Conservation (phyloP, 2,888 invertebrate genomes). For the Nomada fabriciana region DNA sequence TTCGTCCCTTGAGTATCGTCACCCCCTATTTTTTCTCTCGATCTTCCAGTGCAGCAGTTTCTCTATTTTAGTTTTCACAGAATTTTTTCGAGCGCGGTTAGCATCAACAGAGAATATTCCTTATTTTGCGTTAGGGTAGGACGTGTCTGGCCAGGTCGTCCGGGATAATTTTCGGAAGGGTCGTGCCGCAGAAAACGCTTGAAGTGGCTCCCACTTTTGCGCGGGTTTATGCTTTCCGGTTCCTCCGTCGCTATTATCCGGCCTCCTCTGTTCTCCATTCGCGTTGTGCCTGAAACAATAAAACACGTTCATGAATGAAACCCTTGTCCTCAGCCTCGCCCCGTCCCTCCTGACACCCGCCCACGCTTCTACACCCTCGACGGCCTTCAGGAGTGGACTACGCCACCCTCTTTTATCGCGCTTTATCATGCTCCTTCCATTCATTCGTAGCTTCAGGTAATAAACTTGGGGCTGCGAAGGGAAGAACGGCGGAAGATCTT, state of each 20-base stretch:
- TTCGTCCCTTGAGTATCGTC: not conserved
- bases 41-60: too few species aligned
- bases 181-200: constrained; percentile 71
- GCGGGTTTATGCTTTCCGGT: constrained; percentile 82
- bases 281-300: constrained; percentile 81
- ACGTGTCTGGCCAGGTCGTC: constrained; percentile 45
- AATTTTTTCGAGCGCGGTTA: constrained; percentile 9
- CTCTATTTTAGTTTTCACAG: not conserved
- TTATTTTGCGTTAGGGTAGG: constrained; percentile 55
- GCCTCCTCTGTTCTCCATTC: constrained; percentile 75
- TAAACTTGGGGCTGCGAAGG: constrained; percentile 68
- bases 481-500: constrained; percentile 64
- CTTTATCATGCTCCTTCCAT: constrained; percentile 77
- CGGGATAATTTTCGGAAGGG: constrained; percentile 68
- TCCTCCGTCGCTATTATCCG: constrained; percentile 79
- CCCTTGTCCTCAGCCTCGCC: constrained; percentile 68
- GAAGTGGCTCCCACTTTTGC: constrained; percentile 77
- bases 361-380: constrained; percentile 54
- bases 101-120: constrained; percentile 8
- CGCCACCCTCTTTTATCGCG: constrained; percentile 76
- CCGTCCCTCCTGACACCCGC: constrained; percentile 56
- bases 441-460: constrained; percentile 75
- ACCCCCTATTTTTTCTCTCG: not conserved
- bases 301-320: constrained; percentile 83
- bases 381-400: constrained; percentile 59